Evolutionary conservation across 2,113 vertebrate genomes (phyloP), one percentile per base, ranked within the genome.

Genomic region (Ctenodactylus gundi): DNA sequence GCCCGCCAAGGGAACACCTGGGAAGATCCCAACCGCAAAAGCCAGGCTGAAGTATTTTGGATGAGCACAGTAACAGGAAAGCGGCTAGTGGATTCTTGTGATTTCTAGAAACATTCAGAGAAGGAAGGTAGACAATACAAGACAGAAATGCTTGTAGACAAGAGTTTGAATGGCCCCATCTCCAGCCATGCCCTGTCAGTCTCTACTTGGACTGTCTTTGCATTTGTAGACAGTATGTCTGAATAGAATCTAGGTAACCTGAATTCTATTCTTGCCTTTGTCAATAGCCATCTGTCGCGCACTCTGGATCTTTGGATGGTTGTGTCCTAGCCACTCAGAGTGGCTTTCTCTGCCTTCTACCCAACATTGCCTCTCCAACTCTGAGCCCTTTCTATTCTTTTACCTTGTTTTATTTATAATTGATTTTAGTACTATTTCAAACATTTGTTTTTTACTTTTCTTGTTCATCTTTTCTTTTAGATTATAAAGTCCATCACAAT

Each of bases 41-140:
- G 44, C 9, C 86, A 72, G 36, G 27, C 60, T 92, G 36, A 70
- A 82, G 49, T 11, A 70, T 72, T 94, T 65, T 76, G 39, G 29
- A 44, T 72, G n/a, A 85, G 7, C 60, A 58, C 13, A 90, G 67
- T 82, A 78, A n/a, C 34, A 77, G 8, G 21, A 82, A 73, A 92
- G 14, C 36, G 46, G 20, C 18, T 85, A 83, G 31, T 51, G 46
- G 67, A 67, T 82, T 67, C 31, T 57, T 8, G 7, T 44, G 68
- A 93, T 53, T 93, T 96, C 67, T 44, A 94, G 55, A 85, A 34
- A 88, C 58, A 88, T 29, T 92, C 65, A 94, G 70, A 93, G 27
- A 90, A 95, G 73, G 39, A 94, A 83, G 29, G 36, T 86, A n/a
- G 1, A 21, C 85, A 55, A 70, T 73, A 73, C 72, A 77, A 14